Conservation (phyloP, 2,888 invertebrate species). For the Tetheella fluctuosa region DNA sequence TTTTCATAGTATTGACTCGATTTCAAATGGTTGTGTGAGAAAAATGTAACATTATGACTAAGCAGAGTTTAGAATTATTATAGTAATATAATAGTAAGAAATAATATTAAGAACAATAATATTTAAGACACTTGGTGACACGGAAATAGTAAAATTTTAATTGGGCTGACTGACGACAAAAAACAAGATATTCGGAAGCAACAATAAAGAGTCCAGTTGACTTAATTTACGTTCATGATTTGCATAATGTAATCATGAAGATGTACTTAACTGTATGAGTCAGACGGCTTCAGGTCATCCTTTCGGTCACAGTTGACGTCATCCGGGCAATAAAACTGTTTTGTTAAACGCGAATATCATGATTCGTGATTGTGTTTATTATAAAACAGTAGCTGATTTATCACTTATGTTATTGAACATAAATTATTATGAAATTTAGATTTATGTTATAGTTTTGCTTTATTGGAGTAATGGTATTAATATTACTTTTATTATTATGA, state of each 20-base stretch:
- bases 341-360: conserved; percentile 22
- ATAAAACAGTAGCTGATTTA: not conserved
- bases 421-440: not conserved
- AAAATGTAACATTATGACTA: too few species aligned
- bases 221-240: conserved; percentile 47
- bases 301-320: conserved; percentile 37
- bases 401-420: not conserved
- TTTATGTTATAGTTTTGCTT: not conserved
- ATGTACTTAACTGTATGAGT: conserved; percentile 15
- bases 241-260: conserved; percentile 43
- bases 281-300: conserved; percentile 20
- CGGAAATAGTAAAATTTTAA: too few species aligned
- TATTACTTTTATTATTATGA: not conserved
- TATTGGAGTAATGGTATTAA: not conserved
- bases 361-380: conserved; percentile 8
- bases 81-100: too few species aligned
- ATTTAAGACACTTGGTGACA: too few species aligned
- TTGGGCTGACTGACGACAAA: not conserved
- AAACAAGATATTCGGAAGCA: conserved; percentile 21
- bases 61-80: too few species aligned
- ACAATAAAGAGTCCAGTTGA: conserved; percentile 37
- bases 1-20: too few species aligned
- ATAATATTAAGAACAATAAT: too few species aligned
- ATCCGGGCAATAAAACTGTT: conserved; percentile 34
- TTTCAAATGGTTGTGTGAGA: too few species aligned